Percentiles rank a stretch among this genome's conserved stretches.
These are phyloP conservation scores for Brachirus orientalis DNA, from an alignment of 2,113 vertebrate genomes.

Conservation along the genomic window DNA sequence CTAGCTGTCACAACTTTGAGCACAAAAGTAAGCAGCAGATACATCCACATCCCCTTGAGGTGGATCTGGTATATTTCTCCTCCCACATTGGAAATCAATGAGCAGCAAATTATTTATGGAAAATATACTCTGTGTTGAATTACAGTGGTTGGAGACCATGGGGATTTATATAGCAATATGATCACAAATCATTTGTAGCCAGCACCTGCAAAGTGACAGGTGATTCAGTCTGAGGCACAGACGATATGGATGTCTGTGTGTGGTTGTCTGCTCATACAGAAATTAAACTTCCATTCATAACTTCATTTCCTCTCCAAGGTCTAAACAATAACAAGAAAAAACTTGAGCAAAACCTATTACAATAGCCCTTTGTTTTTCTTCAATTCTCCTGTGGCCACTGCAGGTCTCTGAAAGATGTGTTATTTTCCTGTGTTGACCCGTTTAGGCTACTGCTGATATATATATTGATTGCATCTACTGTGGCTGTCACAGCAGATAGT, in stretches of 20 bases:
- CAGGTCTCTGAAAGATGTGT: slow-evolving; percentile 51
- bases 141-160: slow-evolving; percentile 77
- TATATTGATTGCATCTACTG: slow-evolving; percentile 73
- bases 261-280: slow-evolving; percentile 25
- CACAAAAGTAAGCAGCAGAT: slow-evolving; percentile 76
- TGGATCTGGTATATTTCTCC: slow-evolving; percentile 81
- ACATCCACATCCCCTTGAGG: slow-evolving; percentile 81
- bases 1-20: slow-evolving; percentile 84
- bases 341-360: slow-evolving; percentile 43
- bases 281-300: slow-evolving; percentile 56
- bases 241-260: slow-evolving; percentile 46
- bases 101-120: slow-evolving; percentile 86
- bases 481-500: slow-evolving; percentile 69
- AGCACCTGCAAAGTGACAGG: slow-evolving; percentile 72
- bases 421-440: slow-evolving; percentile 67
- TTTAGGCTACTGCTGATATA: slow-evolving; percentile 68
- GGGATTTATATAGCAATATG: slow-evolving; percentile 83
- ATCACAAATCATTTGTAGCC: slow-evolving; percentile 78
- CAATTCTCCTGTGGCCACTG: slow-evolving; percentile 38
- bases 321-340: slow-evolving; percentile 52
- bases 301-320: slow-evolving; percentile 50
- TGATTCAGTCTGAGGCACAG: slow-evolving; percentile 50
- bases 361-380: slow-evolving; percentile 58
- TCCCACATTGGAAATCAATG: slow-evolving; percentile 84
- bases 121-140: slow-evolving; percentile 84